Conservation (phyloP, 2,888 invertebrate genomes). For the Scrobipalpa costella region DNA sequence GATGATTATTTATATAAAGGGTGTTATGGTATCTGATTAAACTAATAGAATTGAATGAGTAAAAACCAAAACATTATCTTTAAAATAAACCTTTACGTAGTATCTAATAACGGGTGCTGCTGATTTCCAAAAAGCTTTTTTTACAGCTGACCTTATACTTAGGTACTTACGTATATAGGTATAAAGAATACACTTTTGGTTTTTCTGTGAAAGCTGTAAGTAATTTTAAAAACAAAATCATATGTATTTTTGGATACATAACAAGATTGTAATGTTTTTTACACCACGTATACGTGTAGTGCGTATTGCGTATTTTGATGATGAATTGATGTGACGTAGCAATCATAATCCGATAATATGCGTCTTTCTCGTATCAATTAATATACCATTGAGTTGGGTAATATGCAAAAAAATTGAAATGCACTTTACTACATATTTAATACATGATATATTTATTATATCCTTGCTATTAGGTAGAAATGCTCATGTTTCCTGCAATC, state of each 20-base stretch:
- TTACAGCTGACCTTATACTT: too few relatives aligned
- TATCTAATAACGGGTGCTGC: too few relatives aligned
- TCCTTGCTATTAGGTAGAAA: too few relatives aligned
- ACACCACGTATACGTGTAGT: slow-evolving; percentile 73
- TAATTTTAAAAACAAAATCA: too few relatives aligned
- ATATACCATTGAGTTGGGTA: slow-evolving; percentile 21
- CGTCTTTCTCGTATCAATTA: slow-evolving; percentile 20
- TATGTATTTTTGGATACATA: not conserved
- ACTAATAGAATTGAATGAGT: too few relatives aligned
- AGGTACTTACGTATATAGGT: too few relatives aligned
- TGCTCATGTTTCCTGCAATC: not conserved
- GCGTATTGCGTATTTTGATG: slow-evolving; percentile 60
- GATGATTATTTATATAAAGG: slow-evolving; percentile 49
- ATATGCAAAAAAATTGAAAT: slow-evolving; percentile 7
- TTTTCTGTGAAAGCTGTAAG: too few relatives aligned
- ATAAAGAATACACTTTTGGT: too few relatives aligned
- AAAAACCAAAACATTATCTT: too few relatives aligned
- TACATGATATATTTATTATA: too few relatives aligned
- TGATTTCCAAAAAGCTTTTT: too few relatives aligned
- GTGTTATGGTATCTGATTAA: not conserved
- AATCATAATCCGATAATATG: slow-evolving; percentile 30
- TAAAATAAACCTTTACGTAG: too few relatives aligned
- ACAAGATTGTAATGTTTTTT: slow-evolving; percentile 30
- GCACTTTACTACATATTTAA: not conserved
- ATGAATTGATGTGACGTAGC: slow-evolving; percentile 38